A percentile compares a stretch with the other conserved stretches of the same genome.
Conservation (phyloP, 1,140 invertebrate genomes). For the Papilio aristodemus region DNA sequence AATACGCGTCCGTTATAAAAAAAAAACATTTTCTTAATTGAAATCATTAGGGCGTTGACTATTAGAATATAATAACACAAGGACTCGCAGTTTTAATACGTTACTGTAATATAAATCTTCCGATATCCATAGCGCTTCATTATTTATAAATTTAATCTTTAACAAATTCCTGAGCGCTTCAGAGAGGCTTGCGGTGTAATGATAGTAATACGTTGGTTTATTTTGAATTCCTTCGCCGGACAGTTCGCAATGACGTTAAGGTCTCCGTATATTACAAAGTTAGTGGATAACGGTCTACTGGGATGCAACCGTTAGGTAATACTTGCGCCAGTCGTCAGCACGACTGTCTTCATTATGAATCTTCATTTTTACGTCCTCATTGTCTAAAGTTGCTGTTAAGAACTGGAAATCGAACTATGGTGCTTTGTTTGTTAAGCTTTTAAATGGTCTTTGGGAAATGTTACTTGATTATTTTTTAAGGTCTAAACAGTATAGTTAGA, state of each 20-base stretch:
- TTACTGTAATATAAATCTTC: background rate
- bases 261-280: constrained; percentile 16
- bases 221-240: constrained; percentile 14
- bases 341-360: constrained; percentile 4
- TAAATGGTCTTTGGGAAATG: background rate
- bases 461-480: background rate
- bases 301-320: constrained; percentile 19
- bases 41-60: too few species aligned
- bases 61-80: too few species aligned
- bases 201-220: constrained; percentile 14
- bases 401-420: background rate
- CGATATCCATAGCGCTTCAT: background rate
- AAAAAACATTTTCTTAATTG: too few species aligned
- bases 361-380: constrained; percentile 14
- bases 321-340: background rate
- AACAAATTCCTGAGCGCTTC: constrained; percentile 4
- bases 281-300: constrained; percentile 16
- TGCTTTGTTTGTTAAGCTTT: background rate
- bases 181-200: background rate
- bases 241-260: constrained; percentile 4
- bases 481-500: too few species aligned
- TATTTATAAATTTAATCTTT: background rate
- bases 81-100: too few species aligned
- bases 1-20: too few species aligned
- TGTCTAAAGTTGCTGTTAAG: background rate